phyloP scores from a whole-genome alignment of 2,113 vertebrate genomes.

The Microcebus jonahi region DNA sequence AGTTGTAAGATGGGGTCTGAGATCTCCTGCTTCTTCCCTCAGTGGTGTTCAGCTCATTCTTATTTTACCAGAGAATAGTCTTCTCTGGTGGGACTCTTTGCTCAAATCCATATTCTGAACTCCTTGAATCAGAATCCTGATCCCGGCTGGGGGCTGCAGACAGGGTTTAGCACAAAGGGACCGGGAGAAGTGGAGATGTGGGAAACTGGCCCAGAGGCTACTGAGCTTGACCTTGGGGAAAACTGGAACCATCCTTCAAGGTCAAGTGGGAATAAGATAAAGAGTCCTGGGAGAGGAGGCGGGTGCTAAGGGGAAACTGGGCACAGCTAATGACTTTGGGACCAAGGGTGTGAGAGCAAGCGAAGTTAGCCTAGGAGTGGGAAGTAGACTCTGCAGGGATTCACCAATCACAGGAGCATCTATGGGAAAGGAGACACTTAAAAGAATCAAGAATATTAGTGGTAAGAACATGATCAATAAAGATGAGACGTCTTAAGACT shows the following conservation, averaged over 20 bases:
- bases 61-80: not conserved
- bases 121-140: not conserved
- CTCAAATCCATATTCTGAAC: not conserved
- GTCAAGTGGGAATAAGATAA: not conserved
- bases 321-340: not conserved
- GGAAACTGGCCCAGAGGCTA: not conserved
- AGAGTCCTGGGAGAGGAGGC: not conserved
- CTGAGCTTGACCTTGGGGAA: not conserved
- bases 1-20: not conserved
- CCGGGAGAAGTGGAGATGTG: not conserved
- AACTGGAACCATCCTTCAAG: not conserved
- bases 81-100: not conserved
- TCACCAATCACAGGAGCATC: not conserved
- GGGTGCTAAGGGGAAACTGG: not conserved
- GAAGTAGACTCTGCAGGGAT: not conserved
- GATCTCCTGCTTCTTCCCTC: not conserved
- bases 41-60: not conserved
- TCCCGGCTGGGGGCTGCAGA: not conserved
- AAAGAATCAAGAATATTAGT: constrained; percentile 75
- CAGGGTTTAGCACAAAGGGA: not conserved
- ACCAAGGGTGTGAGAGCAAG: not conserved
- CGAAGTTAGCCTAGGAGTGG: not conserved
- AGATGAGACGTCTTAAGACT: constrained; percentile 24
- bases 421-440: constrained; percentile 52
- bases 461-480: constrained; percentile 72